phyloP scores from a whole-genome alignment of 2,113 vertebrate species.

The Chamaetylas fuelleborni region DNA sequence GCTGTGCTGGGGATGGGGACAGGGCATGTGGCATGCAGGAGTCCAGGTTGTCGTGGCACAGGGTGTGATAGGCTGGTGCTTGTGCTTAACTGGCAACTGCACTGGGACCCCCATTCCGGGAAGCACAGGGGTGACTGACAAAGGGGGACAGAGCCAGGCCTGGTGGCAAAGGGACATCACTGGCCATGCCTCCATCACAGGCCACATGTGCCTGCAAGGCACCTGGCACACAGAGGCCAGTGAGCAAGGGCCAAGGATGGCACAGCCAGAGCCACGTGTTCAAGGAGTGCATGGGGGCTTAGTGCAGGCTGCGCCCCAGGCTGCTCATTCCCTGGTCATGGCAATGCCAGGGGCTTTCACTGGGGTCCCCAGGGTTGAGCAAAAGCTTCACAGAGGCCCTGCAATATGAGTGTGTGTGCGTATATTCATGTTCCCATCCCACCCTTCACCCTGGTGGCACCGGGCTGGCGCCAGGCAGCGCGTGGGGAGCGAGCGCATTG shows the following conservation, averaged over 20 bases:
- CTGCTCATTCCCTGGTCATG: neutral
- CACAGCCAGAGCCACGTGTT: neutral
- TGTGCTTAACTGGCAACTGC: neutral
- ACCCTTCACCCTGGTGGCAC: neutral
- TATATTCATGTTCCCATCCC: neutral
- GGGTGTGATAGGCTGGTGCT: neutral
- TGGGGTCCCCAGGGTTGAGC: neutral
- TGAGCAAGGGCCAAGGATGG: accelerated
- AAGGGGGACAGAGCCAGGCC: neutral
- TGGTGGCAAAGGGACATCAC: neutral
- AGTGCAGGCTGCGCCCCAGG: neutral
- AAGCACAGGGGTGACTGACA: neutral
- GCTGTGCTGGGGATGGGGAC: too few relatives aligned
- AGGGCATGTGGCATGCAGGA: accelerated
- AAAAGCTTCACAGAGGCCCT: neutral
- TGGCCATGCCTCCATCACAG: neutral
- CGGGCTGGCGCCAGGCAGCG: accelerated
- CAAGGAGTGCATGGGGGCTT: accelerated
- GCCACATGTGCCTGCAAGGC: neutral
- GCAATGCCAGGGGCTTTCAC: accelerated
- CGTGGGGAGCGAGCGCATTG: accelerated
- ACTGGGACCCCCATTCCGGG: accelerated
- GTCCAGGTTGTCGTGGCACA: accelerated
- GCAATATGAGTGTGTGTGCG: too few relatives aligned
- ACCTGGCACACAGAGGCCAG: neutral